Evolutionary conservation across 2,113 vertebrate species (phyloP), one percentile per base, ranked within the genome.

Genomic region (Equus quagga): DNA sequence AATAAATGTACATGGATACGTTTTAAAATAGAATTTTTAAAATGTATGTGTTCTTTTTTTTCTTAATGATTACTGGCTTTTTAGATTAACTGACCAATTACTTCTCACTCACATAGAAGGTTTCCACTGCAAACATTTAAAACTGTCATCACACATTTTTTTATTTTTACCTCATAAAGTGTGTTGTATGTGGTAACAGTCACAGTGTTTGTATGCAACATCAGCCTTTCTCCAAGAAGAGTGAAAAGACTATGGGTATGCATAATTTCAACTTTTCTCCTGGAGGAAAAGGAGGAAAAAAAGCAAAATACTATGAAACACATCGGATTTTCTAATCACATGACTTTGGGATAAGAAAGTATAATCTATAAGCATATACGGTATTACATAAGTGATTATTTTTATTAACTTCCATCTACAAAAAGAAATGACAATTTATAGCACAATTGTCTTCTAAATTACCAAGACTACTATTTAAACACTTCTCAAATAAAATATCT

Each of bases 181-280:
- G 99, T 99, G 99, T 99, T 99, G 97, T 99, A 99, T 11, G 99
- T 99, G 62, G 99, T 99, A 96, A 99, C 98, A 0, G 99, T 99
- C 98, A 99, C 99, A 18, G 99, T 99, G 98, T 99, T 99, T 92
- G 99, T 99, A 98, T 99, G 99, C 84, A 99, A 97, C 99, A 99
- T 99, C 96, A 99, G 98, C 85, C 99, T 99, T 97, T 99, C 99
- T 92, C 99, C 99, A 84, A 99, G 99, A 67, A 99, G 99, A 36
- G 99, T 99, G 97, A 99, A 99, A 85, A 99, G 99, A 97, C 99
- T 99, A 98, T 99, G 99, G 70, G 99, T 99, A 96, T 99, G 99
- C 99, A 99, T 99, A 97, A 99, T 99, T 99, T 99, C 99, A 97
- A 99, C 99, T 98, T 99, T 99, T 95, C 99, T 99, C 98, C 99